Percentiles rank a stretch among this genome's conserved stretches.
Conservation (phyloP, 2,888 invertebrate species). For the Drosophila acutilabella region DNA sequence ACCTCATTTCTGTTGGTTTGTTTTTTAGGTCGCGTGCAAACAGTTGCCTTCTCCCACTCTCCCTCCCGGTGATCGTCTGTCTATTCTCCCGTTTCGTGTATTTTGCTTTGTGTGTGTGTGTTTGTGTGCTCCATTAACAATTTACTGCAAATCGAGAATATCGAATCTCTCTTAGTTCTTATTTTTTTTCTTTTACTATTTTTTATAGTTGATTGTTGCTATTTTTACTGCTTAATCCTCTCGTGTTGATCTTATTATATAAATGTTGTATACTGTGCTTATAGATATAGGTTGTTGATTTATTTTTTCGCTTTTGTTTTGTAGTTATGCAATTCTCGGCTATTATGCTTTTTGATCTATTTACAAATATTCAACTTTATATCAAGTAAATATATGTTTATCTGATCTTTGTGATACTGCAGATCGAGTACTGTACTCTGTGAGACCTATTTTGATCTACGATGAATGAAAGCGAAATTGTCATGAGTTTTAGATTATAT, state of each 20-base stretch:
- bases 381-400: neutral
- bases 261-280: neutral
- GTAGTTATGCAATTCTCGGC: slow-evolving; percentile 5
- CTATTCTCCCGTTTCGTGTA: slow-evolving; percentile 2
- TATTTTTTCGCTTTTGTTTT: slow-evolving; percentile 24
- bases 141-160: slow-evolving; percentile 11
- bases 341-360: neutral
- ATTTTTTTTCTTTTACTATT: slow-evolving; percentile 21
- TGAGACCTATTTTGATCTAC: too few species aligned
- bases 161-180: slow-evolving; percentile 4
- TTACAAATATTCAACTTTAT: slow-evolving; percentile 1
- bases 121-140: slow-evolving; percentile 7
- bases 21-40: slow-evolving; percentile 75
- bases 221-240: slow-evolving; percentile 62
- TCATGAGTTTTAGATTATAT: neutral
- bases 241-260: slow-evolving; percentile 51
- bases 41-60: slow-evolving; percentile 11
- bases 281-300: slow-evolving; percentile 21
- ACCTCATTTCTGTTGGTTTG: slow-evolving; percentile 64
- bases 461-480: neutral
- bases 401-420: neutral
- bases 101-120: neutral
- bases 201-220: slow-evolving; percentile 45
- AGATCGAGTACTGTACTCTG: slow-evolving; percentile 1
- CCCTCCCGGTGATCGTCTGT: neutral